Conservation (phyloP, 2,888 invertebrate species). For the Tetanocera ferruginea region DNA sequence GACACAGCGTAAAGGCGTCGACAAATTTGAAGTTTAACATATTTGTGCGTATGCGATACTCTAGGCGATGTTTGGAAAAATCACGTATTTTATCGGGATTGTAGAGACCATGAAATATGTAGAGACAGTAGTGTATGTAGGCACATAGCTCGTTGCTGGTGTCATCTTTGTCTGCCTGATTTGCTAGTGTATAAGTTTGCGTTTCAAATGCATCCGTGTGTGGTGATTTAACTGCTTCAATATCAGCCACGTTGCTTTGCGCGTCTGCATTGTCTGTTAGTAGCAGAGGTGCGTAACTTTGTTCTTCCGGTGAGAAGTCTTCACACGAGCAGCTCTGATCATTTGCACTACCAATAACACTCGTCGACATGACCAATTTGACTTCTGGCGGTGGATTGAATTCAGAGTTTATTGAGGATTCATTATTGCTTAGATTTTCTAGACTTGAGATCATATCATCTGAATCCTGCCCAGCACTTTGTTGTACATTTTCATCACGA, state of each 20-base stretch:
- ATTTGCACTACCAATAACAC: conserved; percentile 28
- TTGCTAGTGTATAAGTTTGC: conserved; percentile 37
- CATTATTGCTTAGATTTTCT: conserved; percentile 67
- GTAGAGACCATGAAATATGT: conserved; percentile 69
- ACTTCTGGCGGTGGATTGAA: conserved; percentile 47
- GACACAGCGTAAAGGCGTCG: conserved; percentile 67
- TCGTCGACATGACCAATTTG: not conserved
- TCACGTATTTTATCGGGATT: conserved; percentile 66
- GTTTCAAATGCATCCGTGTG: conserved; percentile 17
- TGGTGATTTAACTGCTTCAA: conserved; percentile 2
- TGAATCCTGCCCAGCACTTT: conserved; percentile 63
- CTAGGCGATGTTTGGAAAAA: conserved; percentile 62
- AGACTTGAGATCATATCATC: conserved; percentile 67
- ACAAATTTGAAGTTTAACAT: conserved; percentile 69
- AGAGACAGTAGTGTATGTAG: conserved; percentile 70
- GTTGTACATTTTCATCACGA: conserved; percentile 53
- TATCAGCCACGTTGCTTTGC: conserved; percentile 43
- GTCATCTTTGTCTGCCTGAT: conserved; percentile 32
- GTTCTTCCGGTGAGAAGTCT: conserved; percentile 64
- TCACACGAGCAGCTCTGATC: conserved; percentile 27
- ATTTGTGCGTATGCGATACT: conserved; percentile 67
- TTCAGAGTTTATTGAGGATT: conserved; percentile 60
- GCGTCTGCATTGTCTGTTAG: conserved; percentile 51
- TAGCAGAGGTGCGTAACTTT: conserved; percentile 64
- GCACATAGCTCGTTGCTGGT: conserved; percentile 55